Evolutionary conservation across 2,888 invertebrate species (phyloP).

Genomic region (Drosophila lutescens): DNA sequence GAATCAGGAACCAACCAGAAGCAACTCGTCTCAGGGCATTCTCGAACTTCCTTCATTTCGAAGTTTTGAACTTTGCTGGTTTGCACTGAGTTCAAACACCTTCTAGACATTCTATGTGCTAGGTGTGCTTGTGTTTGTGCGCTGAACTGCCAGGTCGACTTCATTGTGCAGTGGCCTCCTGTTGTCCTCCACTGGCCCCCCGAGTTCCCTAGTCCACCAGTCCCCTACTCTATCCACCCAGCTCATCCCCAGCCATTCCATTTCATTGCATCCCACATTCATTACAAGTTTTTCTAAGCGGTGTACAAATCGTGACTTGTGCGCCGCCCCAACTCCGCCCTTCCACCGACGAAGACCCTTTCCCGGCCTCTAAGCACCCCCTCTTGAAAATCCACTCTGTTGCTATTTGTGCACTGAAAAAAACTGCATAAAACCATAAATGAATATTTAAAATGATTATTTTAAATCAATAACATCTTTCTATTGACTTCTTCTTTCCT

Average conservation of each 20-base stretch:
- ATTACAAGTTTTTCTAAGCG: constrained; percentile 62
- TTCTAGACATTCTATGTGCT: constrained; percentile 24
- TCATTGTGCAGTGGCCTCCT: constrained; percentile 35
- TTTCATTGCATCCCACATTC: constrained; percentile 53
- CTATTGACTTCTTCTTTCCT: too few relatives aligned
- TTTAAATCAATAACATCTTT: too few relatives aligned
- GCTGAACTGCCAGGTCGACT: constrained; percentile 41
- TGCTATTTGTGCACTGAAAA: constrained; percentile 7
- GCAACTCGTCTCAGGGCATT: constrained; percentile 32
- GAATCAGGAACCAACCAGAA: constrained; percentile 3
- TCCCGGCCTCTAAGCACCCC: neutral
- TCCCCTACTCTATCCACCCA: constrained; percentile 8
- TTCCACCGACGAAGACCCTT: constrained; percentile 2
- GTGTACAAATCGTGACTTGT: constrained; percentile 68
- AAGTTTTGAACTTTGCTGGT: constrained; percentile 47
- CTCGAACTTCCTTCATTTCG: constrained; percentile 34
- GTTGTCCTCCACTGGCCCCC: constrained; percentile 9
- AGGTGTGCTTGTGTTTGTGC: neutral
- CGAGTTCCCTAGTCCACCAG: neutral
- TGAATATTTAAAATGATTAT: too few relatives aligned
- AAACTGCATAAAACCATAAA: too few relatives aligned
- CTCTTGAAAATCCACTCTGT: constrained; percentile 29
- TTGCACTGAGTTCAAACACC: constrained; percentile 59
- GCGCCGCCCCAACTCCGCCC: constrained; percentile 30
- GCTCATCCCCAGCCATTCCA: constrained; percentile 27